Percentiles rank a stretch among this genome's conserved stretches.
These are phyloP conservation scores for Xiphias gladius DNA, from an alignment of 2,113 vertebrate species.

Conservation along the genomic window DNA sequence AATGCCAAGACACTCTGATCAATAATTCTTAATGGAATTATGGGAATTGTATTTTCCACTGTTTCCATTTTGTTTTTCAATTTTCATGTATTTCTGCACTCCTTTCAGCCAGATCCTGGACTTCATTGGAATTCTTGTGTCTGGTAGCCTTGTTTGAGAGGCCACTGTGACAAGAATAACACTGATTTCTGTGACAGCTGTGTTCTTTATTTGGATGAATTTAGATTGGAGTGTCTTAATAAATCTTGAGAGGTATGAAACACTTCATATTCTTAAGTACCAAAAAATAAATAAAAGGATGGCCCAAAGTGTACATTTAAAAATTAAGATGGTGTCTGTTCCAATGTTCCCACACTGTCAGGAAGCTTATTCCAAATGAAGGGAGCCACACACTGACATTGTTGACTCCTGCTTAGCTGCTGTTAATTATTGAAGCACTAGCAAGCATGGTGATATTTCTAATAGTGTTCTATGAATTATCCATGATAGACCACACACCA, in stretches of 20 bases:
- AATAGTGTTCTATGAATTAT: constrained; percentile 56
- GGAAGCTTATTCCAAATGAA: not conserved
- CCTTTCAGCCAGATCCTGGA: not conserved
- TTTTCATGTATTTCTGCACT: not conserved
- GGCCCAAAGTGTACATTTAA: constrained; percentile 2
- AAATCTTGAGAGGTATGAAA: too few relatives aligned
- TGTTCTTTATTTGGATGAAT: constrained; percentile 3
- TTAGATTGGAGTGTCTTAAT: not conserved
- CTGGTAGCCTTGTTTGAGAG: not conserved
- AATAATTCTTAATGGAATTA: not conserved
- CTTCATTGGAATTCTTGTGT: not conserved
- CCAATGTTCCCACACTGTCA: not conserved
- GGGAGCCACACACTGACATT: not conserved
- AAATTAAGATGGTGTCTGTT: constrained; percentile 1
- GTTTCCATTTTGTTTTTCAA: not conserved
- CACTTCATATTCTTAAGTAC: not conserved
- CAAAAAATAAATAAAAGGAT: not conserved
- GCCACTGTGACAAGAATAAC: not conserved
- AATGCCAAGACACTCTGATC: not conserved
- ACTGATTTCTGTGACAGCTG: not conserved
- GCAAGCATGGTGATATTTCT: constrained; percentile 31
- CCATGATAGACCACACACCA: constrained; percentile 21
- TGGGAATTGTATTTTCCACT: not conserved
- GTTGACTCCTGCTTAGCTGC: not conserved
- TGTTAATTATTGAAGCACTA: constrained; percentile 47